Conservation (phyloP, 1,140 invertebrate species). For the Drosophila bipectinata region DNA sequence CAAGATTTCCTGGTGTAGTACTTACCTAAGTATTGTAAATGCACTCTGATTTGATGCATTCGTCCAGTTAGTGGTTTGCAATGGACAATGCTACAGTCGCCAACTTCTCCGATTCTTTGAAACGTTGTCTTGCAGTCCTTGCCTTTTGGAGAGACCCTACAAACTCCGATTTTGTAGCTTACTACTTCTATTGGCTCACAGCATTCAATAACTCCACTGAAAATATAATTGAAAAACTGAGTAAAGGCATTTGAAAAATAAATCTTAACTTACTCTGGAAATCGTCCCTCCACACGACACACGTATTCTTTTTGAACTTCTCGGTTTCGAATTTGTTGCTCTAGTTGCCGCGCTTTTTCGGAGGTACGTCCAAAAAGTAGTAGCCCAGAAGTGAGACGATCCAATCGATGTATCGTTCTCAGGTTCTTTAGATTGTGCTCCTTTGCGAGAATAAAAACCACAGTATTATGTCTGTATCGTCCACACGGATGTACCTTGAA, state of each 20-base stretch:
- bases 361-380: conserved; percentile 96
- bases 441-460: conserved; percentile 98
- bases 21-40: conserved; percentile 96
- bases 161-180: conserved; percentile 97
- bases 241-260: neutral
- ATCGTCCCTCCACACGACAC: conserved; percentile 97
- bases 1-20: neutral
- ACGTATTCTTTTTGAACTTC: conserved; percentile 98
- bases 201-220: conserved; percentile 92
- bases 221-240: conserved; percentile 10
- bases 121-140: conserved; percentile 96
- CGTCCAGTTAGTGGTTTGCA: conserved; percentile 97
- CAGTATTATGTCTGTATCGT: conserved; percentile 97
- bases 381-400: conserved; percentile 97
- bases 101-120: conserved; percentile 93
- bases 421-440: conserved; percentile 97
- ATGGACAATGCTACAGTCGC: conserved; percentile 94
- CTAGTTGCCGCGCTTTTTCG: conserved; percentile 95
- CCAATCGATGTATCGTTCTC: conserved; percentile 95
- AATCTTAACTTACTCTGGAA: conserved; percentile 93
- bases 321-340: conserved; percentile 96
- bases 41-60: conserved; percentile 99
- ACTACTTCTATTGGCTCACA: conserved; percentile 96
- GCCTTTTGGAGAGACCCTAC: conserved; percentile 94
- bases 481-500: conserved; percentile 97